Base-by-base conservation (phyloP, 92 coral and sea anemone species). In the Epizoanthus rinbou region DNA sequence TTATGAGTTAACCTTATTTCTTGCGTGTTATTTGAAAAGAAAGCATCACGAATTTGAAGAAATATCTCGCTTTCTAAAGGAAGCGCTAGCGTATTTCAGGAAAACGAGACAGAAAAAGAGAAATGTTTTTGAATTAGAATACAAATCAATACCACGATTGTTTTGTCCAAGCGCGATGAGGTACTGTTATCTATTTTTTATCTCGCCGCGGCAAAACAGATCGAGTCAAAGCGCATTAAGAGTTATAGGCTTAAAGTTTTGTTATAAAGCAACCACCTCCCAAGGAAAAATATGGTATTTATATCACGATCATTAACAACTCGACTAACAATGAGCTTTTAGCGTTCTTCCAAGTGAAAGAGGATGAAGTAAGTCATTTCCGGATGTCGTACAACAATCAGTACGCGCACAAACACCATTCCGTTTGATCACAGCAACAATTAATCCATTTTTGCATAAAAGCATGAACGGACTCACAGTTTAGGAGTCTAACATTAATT, bases 21-120 rank as follows among this genome's bases (percentile, higher is more conserved):
- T 5, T 60, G 4, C 21, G 4, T 41, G 33, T 19, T 16, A 35
- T 58, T 56, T 59, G 43, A 33, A 37, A 16, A 28, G n/a, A 21
- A 76, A 33, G 14, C 45, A 75, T 75, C 80, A 75, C 80, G 80
- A 57, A 75, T 50, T 50, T 19, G n/a, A 3, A 7, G 15, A 16
- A 17, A 22, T 28, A 17, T 64, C 8, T 17, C 31, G 41, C 67
- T 24, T 65, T 65, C 41, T 35, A 5, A 10, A 8, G 1, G 15
- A 9, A 67, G 19, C 22, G 33, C 23, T 33, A 8, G 19, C 45
- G 0, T 21, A 17, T 14, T 18, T 14, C 11, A 37, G 23, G 39
- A 33, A 10, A 17, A 19, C 2, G 1, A 16, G 43, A 19, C 21
- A 67, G 23, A 3, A 67, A 3, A n/a, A 2, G 5, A 18, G 22